Base-by-base conservation (phyloP, 2,797 vertebrate species). In the Steatocranus sp. region DNA sequence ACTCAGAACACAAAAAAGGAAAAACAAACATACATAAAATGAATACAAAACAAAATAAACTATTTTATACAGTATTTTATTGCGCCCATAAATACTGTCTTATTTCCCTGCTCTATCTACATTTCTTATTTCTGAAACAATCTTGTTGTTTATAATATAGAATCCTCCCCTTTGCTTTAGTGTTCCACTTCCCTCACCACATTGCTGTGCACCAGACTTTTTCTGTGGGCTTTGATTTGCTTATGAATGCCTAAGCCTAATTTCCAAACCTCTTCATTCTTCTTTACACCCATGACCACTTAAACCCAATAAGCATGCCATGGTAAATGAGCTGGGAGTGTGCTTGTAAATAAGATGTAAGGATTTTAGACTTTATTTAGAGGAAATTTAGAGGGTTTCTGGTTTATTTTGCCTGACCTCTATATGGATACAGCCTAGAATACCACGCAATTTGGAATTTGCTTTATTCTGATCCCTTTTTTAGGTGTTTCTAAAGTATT, bases 371-470 rank as follows among this genome's bases (percentile, higher is more conserved):
- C 15, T 56, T 56, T 32, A 11, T 30, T 27, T 2, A 58, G 54
- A 58, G 54, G 8, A 58, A 15, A 58, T 34, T 61, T 32, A 34
- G 17, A 34, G 30, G 56, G 17, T n/a, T 7, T 61, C 56, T 61
- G 56, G 9, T 7, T 61, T 61, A 34, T n/a, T 34, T 17, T 61
- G 18, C 17, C 6, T 11, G 30, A 61, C 56, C 17, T 61, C 1
- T 61, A 0, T 32, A 34, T 34, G 56, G 30, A 34, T 18, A 61
- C 56, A 34, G 0, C 17, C 0, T n/a, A 58, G 30, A 58, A 30
- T 54, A 54, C 53, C 25, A 30, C 25, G 30, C 53, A 56, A 56
- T 56, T 30, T 30, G 53, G 53, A 61, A n/a, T 61, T 36, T 61
- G 6, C 56, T 61, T 61, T 63, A 36, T 5, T 63, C 32, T 36